Evolutionary conservation across 30 jellyfish, hydroid and myxozoan species (phyloP), one percentile per base, ranked within the genome.

Genomic region (Aurelia coerulea): DNA sequence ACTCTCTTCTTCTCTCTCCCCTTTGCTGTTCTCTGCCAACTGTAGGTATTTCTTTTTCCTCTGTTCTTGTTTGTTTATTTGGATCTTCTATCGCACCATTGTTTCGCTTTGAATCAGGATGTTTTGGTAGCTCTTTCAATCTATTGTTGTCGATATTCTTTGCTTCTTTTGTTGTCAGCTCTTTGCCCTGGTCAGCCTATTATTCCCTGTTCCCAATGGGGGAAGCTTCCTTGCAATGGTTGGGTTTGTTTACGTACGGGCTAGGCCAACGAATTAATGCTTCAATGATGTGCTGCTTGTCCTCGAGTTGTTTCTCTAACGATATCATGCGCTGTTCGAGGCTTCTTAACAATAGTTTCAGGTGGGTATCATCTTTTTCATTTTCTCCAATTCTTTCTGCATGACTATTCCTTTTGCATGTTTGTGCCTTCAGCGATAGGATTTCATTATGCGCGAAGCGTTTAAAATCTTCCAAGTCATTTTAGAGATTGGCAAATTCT

Each of bases 341-440:
- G 29, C 29, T 23, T 23, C 29, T 23, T 23, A 23, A 23, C 29
- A 23, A 23, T 23, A 23, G 29, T 23, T 23, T 23, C 29, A 23
- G 29, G 29, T 23, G 29, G 29, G 29, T 23, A 23, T 23, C 29
- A 23, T 23, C 29, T 23, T 23, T 23, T 23, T 53, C 65, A 53
- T 9, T 53, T 53, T 53, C 16, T n/a, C 18, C 75, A 64, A 64
- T 64, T 64, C 18, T 64, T 64, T 64, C 75, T 64, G 75, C 18
- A 23, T 23, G 29, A 23, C 29, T 23, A 68, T 29, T 68, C 54
- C 78, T 29, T 0, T 68, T 73, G 83, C 10, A 73, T 73, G 83
- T 73, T 73, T 73, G 83, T 33, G 83, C 69, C 83, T 73, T 73
- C 68, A 73, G 39, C 39, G 68, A 73, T 68, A 73, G 68, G 37